Percentiles rank a stretch among this genome's conserved stretches.
phyloP scores from a whole-genome alignment of 2,888 invertebrate genomes.

The Noctua pronuba region DNA sequence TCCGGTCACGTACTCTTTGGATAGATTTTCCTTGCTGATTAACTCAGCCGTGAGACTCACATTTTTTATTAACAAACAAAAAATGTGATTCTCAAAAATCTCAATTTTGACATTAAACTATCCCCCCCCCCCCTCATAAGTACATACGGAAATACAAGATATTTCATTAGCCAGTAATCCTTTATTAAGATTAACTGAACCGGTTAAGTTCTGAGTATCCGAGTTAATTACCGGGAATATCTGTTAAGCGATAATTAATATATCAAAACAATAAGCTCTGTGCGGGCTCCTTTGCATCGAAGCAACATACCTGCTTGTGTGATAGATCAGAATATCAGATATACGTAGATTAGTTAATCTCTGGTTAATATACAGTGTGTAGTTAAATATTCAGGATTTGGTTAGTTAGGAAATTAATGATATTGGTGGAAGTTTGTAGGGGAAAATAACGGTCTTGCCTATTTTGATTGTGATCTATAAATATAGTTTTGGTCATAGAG shows the following conservation, averaged over 20 bases:
- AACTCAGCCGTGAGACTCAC: background rate
- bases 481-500: background rate
- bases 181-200: slow-evolving; percentile 54
- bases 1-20: background rate
- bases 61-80: no score
- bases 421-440: background rate
- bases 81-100: no score
- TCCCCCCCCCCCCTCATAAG: background rate
- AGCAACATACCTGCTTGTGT: background rate
- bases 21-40: background rate
- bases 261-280: slow-evolving; percentile 58
- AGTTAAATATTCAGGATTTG: background rate
- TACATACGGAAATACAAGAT: slow-evolving; percentile 32
- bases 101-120: background rate
- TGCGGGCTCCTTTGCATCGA: slow-evolving; percentile 16
- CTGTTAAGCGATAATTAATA: slow-evolving; percentile 65
- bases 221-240: slow-evolving; percentile 58
- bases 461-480: background rate
- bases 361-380: background rate
- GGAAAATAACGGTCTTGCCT: background rate
- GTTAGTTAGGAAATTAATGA: background rate
- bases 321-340: slow-evolving; percentile 33
- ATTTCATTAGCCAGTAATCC: slow-evolving; percentile 53
- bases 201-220: slow-evolving; percentile 45
- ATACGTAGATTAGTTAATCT: slow-evolving; percentile 25